Base-by-base conservation (phyloP, 2,888 invertebrate species). In the Hydropsyche betteni region DNA sequence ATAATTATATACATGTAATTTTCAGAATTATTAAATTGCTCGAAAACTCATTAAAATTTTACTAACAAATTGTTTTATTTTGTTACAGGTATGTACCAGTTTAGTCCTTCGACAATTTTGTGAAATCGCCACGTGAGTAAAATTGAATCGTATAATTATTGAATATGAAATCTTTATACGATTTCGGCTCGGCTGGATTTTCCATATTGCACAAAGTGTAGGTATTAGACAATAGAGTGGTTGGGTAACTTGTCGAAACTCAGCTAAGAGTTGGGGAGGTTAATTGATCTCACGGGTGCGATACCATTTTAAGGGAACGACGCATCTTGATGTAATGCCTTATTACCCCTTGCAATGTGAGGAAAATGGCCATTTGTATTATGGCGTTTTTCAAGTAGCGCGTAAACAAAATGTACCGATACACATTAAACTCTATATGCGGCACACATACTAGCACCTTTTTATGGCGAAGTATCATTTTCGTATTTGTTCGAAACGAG, bases 271-370 rank as follows among this genome's bases (percentile, higher is more conserved):
- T 70, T 53, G 64, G 12, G 74, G 76, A 71, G 77, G 79, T 79
- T 79, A 79, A 79, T 79, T 79, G 79, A 79, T 79, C 79, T 79
- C 79, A 73, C 36, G 79, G 77, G 79, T 74, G 76, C 71, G 79
- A 77, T 78, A 76, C 76, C 77, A 75, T 75, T 77, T 79, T 77
- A 73, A 74, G 76, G 73, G 74, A 75, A 71, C 58, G 75, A 76
- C 64, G 73, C 74, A 74, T 76, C 76, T 68, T 52, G 64, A 64
- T 71, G 76, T 78, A 75, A 78, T 77, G 75, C 75, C 75, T 71
- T 75, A 77, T 77, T 77, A 75, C 74, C 74, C 24, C 75, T 76
- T 77, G 75, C 74, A 77, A 77, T 75, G 75, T 75, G 74, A 76
- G 72, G 75, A 73, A 73, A 78, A 70, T 75, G 78, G 75, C 78